Evolutionary conservation across 2,888 invertebrate genomes (phyloP).

Genomic region (Cabera pusaria): DNA sequence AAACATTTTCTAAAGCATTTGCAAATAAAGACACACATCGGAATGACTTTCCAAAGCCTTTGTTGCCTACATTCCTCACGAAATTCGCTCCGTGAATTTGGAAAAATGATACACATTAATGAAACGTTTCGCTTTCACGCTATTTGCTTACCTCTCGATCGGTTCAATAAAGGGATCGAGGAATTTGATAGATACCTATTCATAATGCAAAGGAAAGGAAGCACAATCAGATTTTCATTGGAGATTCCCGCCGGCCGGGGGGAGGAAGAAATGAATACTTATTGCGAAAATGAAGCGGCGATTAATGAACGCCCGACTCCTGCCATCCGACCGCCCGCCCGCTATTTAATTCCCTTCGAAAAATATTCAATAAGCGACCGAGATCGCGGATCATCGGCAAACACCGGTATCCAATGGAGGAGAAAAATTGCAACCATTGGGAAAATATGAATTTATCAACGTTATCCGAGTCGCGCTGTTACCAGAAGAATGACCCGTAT

Average conservation of each 20-base stretch:
- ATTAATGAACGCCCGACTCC: constrained; percentile 69
- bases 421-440: constrained; percentile 55
- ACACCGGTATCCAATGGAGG: constrained; percentile 51
- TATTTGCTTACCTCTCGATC: constrained; percentile 61
- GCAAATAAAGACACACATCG: constrained; percentile 62
- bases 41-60: constrained; percentile 58
- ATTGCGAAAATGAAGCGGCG: constrained; percentile 76
- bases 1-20: constrained; percentile 66
- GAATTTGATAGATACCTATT: constrained; percentile 67
- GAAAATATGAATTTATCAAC: constrained; percentile 39
- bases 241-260: constrained; percentile 42
- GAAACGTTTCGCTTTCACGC: constrained; percentile 48
- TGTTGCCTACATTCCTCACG: constrained; percentile 47
- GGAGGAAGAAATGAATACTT: constrained; percentile 74
- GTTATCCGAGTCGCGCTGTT: constrained; percentile 24
- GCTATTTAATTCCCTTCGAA: constrained; percentile 72
- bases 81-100: constrained; percentile 39
- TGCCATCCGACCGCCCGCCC: constrained; percentile 55
- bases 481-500: constrained; percentile 29
- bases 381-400: constrained; percentile 54
- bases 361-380: constrained; percentile 74
- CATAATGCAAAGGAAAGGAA: constrained; percentile 73
- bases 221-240: constrained; percentile 79
- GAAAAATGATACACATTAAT: constrained; percentile 54
- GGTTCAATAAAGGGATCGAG: constrained; percentile 60